phyloP scores from a whole-genome alignment of 2,888 invertebrate species.

The Noctua pronuba region DNA sequence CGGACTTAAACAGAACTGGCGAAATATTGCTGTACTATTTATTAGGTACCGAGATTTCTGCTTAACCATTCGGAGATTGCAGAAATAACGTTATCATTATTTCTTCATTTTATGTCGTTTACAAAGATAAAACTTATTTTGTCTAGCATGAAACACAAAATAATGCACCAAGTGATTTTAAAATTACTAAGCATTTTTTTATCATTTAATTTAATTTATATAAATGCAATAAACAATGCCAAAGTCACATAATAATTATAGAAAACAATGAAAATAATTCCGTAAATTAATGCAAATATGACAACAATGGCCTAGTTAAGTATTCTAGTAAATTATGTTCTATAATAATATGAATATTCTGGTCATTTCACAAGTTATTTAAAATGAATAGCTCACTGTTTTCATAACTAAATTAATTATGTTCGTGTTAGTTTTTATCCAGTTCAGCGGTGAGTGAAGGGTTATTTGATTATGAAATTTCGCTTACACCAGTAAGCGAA shows the following conservation, averaged over 20 bases:
- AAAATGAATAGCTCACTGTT: conserved; percentile 12
- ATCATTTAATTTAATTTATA: not conserved
- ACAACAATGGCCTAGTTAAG: not conserved
- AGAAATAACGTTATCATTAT: not conserved
- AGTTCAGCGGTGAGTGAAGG: conserved; percentile 2
- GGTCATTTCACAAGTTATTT: conserved; percentile 2
- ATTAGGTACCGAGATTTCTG: not conserved
- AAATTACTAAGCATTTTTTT: not conserved
- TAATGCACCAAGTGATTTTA: too few species aligned
- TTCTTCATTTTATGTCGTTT: not conserved
- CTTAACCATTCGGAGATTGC: not conserved
- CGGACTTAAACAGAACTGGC: not conserved
- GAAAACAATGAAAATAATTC: not conserved
- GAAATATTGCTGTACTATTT: too few species aligned
- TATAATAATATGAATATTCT: not conserved
- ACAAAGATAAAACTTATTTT: not conserved
- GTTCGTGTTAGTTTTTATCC: conserved; percentile 19
- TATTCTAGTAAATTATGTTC: not conserved
- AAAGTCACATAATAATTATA: not conserved
- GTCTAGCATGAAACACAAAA: not conserved
- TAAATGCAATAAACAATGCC: not conserved
- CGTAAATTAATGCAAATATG: not conserved
- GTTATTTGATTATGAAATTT: conserved; percentile 2
- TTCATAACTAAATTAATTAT: conserved; percentile 22
- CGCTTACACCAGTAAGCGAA: too few species aligned